Evolutionary conservation across 2,888 invertebrate genomes (phyloP).

Genomic region (Acronicta leporina): DNA sequence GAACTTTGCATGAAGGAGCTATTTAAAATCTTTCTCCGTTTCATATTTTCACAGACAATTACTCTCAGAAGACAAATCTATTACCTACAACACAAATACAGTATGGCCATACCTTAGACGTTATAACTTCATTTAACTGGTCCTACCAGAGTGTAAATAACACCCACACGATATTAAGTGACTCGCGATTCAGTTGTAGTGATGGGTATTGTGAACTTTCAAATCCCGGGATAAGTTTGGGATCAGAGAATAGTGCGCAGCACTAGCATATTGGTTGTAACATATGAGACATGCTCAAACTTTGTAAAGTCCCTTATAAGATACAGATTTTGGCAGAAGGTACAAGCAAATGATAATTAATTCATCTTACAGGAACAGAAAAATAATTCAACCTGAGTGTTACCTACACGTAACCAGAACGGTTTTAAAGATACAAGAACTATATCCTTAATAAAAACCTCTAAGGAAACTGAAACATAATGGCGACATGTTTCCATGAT

Average conservation of each 20-base stretch:
- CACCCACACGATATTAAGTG: slow-evolving; percentile 59
- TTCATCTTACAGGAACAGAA: too few relatives aligned
- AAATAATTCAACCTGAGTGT: too few relatives aligned
- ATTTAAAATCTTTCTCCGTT: not conserved
- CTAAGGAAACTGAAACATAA: too few relatives aligned
- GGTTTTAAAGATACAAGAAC: too few relatives aligned
- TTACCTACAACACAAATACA: slow-evolving; percentile 17
- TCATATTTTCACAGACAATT: not conserved
- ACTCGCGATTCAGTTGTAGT: slow-evolving; percentile 41
- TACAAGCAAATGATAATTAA: too few relatives aligned
- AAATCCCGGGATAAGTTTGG: not conserved
- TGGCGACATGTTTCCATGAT: too few relatives aligned
- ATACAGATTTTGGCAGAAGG: too few relatives aligned
- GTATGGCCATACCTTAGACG: slow-evolving; percentile 30
- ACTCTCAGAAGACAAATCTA: not conserved
- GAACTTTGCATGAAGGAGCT: not conserved
- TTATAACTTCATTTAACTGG: slow-evolving; percentile 56
- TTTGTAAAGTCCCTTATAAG: too few relatives aligned
- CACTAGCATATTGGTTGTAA: too few relatives aligned
- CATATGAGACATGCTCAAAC: too few relatives aligned
- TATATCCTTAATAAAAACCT: too few relatives aligned
- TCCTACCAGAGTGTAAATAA: slow-evolving; percentile 51
- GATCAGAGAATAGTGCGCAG: not conserved
- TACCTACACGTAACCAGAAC: too few relatives aligned
- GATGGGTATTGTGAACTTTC: slow-evolving; percentile 20